Evolutionary conservation across 2,113 vertebrate species (phyloP).

Genomic region (Dipodomys spectabilis): DNA sequence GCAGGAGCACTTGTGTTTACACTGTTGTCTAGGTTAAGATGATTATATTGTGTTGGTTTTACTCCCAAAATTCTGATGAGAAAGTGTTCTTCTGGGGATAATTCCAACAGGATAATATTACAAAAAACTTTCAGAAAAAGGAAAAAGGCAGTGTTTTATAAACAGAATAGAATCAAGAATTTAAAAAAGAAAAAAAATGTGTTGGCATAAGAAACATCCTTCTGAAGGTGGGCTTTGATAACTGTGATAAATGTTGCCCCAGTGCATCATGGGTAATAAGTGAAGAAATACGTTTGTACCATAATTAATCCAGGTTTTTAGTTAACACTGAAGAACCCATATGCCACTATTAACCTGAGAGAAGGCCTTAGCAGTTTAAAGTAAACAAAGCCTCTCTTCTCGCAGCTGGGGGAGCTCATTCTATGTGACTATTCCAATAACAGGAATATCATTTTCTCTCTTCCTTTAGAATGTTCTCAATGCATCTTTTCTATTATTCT

Average conservation of each 20-base stretch:
- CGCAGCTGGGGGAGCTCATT: not conserved
- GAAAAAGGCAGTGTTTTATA: constrained; percentile 9
- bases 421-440: not conserved
- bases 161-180: not conserved
- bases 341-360: not conserved
- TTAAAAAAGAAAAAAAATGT: too few species aligned
- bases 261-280: not conserved
- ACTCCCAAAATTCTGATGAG: too few species aligned
- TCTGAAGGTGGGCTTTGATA: not conserved
- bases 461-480: not conserved
- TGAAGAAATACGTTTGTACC: not conserved
- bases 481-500: too few species aligned
- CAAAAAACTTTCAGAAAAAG: constrained; percentile 16
- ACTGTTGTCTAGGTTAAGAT: constrained; percentile 3
- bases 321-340: not conserved
- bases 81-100: constrained; percentile 16
- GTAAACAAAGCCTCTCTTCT: not conserved
- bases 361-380: not conserved
- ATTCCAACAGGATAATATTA: not conserved
- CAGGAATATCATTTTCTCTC: not conserved
- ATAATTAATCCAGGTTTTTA: constrained; percentile 35
- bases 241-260: not conserved
- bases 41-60: constrained; percentile 2
- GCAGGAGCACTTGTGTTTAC: not conserved
- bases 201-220: not conserved